A percentile compares a stretch with the other conserved stretches of the same genome.
Evolutionary conservation across 2,888 invertebrate species (phyloP).

Genomic region (Argyresthia albistria): DNA sequence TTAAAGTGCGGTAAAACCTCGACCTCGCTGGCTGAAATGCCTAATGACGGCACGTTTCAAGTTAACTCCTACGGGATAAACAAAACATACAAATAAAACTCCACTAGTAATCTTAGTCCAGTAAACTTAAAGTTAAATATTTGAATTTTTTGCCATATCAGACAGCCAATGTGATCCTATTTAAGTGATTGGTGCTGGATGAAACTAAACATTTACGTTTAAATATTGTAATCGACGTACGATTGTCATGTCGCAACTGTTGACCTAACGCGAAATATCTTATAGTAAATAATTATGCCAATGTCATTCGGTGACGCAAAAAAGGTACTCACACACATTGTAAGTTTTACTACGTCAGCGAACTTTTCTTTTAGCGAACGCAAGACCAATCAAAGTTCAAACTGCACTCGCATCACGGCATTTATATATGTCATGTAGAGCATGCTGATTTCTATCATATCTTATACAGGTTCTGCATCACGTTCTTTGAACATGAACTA

Average conservation of each 20-base stretch:
- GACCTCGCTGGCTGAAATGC: too few relatives aligned
- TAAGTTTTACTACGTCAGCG: not conserved
- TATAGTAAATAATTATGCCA: slow-evolving; percentile 37
- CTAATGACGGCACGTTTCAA: too few relatives aligned
- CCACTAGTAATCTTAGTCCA: too few relatives aligned
- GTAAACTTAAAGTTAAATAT: too few relatives aligned
- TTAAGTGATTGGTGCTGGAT: not conserved
- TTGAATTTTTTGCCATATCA: too few relatives aligned
- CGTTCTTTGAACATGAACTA: too few relatives aligned
- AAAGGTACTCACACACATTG: not conserved
- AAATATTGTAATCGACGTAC: not conserved
- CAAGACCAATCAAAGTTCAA: slow-evolving; percentile 2
- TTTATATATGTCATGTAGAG: not conserved
- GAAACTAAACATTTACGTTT: not conserved
- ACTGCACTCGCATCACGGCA: slow-evolving; percentile 14
- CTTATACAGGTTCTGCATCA: too few relatives aligned
- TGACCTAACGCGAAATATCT: slow-evolving; percentile 33
- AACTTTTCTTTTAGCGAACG: not conserved
- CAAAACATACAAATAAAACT: too few relatives aligned
- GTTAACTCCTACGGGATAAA: too few relatives aligned
- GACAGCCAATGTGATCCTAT: too few relatives aligned
- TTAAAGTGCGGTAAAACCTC: too few relatives aligned
- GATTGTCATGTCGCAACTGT: not conserved
- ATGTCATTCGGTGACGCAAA: slow-evolving; percentile 16
- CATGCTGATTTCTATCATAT: too few relatives aligned